Conservation (phyloP, 2,113 vertebrate genomes). For the Eublepharis macularius region DNA sequence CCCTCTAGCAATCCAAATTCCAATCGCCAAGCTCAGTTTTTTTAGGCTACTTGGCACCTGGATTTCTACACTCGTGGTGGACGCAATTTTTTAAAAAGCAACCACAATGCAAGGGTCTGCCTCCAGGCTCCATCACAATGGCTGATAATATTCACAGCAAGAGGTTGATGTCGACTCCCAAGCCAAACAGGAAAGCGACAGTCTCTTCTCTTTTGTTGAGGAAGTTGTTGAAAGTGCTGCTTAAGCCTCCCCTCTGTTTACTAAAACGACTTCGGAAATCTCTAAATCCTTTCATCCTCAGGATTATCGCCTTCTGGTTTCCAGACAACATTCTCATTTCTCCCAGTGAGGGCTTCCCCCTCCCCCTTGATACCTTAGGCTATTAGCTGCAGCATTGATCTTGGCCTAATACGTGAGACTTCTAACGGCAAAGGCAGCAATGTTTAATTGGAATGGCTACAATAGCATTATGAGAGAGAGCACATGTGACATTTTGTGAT, state of each 20-base stretch:
- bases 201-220: constrained; percentile 60
- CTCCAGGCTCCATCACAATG: constrained; percentile 41
- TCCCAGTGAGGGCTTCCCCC: constrained; percentile 42
- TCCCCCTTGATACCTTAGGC: constrained; percentile 66
- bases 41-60: too few relatives aligned
- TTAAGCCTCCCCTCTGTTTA: constrained; percentile 68
- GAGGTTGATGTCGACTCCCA: constrained; percentile 50
- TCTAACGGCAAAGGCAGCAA: constrained; percentile 42
- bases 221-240: constrained; percentile 67
- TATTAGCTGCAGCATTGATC: constrained; percentile 74
- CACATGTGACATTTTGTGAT: too few relatives aligned
- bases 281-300: constrained; percentile 72
- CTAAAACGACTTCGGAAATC: constrained; percentile 65
- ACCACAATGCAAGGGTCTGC: constrained; percentile 34
- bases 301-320: constrained; percentile 71
- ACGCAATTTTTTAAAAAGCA: neutral
- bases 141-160: constrained; percentile 55
- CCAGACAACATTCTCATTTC: constrained; percentile 73
- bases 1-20: too few relatives aligned
- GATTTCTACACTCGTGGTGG: neutral
- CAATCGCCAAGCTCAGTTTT: too few relatives aligned
- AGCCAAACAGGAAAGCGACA: constrained; percentile 68
- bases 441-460: constrained; percentile 61
- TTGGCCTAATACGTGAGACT: constrained; percentile 64
- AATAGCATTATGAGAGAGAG: constrained; percentile 44